phyloP scores from a whole-genome alignment of 2,888 invertebrate species.

The Stenotaenia linearis region DNA sequence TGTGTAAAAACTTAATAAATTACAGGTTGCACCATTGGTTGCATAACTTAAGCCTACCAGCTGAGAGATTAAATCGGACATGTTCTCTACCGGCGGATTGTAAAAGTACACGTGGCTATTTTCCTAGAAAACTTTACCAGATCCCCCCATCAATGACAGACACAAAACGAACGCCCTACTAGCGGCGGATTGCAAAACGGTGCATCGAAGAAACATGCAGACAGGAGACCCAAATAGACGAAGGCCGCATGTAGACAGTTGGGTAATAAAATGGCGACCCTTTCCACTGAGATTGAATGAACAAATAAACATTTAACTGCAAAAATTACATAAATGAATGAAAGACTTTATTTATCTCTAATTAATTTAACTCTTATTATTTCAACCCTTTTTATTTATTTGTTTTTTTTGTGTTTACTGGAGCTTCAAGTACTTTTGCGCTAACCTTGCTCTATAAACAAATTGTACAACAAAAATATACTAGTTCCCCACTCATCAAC shows the following conservation, averaged over 20 bases:
- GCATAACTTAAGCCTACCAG: neutral
- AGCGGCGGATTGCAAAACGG: neutral
- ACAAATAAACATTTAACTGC: neutral
- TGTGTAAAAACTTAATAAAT: neutral
- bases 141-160: neutral
- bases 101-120: neutral
- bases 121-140: constrained; percentile 1
- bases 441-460: neutral
- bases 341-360: neutral
- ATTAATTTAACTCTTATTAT: neutral
- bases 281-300: neutral
- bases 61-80: neutral
- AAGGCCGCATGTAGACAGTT: neutral
- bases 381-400: neutral
- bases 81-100: neutral
- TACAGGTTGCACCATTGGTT: neutral
- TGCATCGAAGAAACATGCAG: neutral
- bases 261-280: neutral
- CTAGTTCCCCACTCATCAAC: neutral
- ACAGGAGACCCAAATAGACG: neutral
- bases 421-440: neutral
- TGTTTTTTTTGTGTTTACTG: neutral
- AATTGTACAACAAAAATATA: neutral
- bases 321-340: neutral
- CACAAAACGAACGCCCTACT: neutral